Percentiles rank a stretch among this genome's conserved stretches.
phyloP scores from a whole-genome alignment of 2,888 invertebrate genomes.

The Blastobasis lacticolella region DNA sequence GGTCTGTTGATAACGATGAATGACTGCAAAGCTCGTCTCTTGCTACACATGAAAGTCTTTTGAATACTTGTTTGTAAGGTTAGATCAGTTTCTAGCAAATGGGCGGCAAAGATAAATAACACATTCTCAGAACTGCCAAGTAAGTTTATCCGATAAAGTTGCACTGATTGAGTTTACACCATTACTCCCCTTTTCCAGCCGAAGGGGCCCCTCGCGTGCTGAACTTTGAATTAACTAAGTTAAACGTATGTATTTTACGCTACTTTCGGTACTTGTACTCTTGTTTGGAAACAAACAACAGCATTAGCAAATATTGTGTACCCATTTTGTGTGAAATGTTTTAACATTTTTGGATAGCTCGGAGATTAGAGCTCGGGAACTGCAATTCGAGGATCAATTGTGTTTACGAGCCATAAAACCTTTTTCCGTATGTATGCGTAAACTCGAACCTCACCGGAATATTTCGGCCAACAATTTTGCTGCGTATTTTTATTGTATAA shows the following conservation, averaged over 20 bases:
- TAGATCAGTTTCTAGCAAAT: too few species aligned
- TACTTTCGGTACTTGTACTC: constrained; percentile 6
- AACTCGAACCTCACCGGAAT: constrained; percentile 22
- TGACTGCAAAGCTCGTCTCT: too few species aligned
- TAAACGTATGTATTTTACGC: constrained; percentile 7
- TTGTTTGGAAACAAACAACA: constrained; percentile 6
- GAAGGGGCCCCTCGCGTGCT: constrained; percentile 1
- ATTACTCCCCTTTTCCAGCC: constrained; percentile 8
- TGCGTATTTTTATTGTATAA: too few species aligned
- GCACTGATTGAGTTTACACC: constrained; percentile 6
- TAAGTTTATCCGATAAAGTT: constrained; percentile 5
- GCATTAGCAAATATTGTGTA: constrained; percentile 7
- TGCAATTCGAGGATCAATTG: constrained; percentile 52
- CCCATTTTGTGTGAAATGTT: constrained; percentile 2
- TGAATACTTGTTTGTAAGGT: too few species aligned
- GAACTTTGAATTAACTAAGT: constrained; percentile 12
- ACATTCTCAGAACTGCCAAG: not conserved
- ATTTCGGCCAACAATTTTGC: too few species aligned
- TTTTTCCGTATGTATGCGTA: constrained; percentile 42
- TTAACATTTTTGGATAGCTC: constrained; percentile 1
- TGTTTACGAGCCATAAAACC: constrained; percentile 55
- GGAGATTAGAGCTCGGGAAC: constrained; percentile 23
- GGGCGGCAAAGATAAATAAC: too few species aligned
- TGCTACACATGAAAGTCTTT: too few species aligned
- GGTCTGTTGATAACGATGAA: too few species aligned